Evolutionary conservation across 2,888 invertebrate genomes (phyloP), one percentile per base, ranked within the genome.

Genomic region (Drosophila quinaria): DNA sequence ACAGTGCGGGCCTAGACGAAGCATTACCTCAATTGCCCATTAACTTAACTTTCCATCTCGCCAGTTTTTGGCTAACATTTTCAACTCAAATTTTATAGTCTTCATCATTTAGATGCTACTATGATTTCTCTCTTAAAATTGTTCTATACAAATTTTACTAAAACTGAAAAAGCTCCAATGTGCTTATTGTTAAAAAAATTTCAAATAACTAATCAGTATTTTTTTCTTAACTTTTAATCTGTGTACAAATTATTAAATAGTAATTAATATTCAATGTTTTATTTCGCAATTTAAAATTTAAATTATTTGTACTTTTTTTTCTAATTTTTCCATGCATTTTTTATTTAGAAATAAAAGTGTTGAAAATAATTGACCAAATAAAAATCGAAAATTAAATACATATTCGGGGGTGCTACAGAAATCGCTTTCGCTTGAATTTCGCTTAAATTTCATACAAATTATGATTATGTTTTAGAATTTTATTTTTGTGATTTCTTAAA

Each of bases 1-100:
- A 65, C 55, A 37, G 33, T 60, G 42, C 67, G 71, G 65, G 72
- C 52, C 56, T 74, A 74, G 47, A 33, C 74, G 58, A 73, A 68
- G 39, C 50, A 55, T 49, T 54, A 55, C 31, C 62, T 51, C 51
- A 58, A 72, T 52, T 65, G 73, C 37, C 19, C 25, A 31, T 25
- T 25, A 6, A 5, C 25, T 19, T n/a, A 29, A 35, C 22, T 42
- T 52, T 42, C 41, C 56, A 58, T 58, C 35, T 58, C 46, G 25
- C 46, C 35, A 46, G 46, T 15, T 56, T 55, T 46, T 15, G 33
- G 56, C 22, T 15, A 15, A 46, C 9, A 25, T 46, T 15, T 15
- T 15, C n/a, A 22, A 35, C 19, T 19, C 4, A 49, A 22, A 25
- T 25, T 22, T 19, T 3, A 22, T 13, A 13, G 6, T 13, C 42